phyloP scores from a whole-genome alignment of 2,888 invertebrate genomes.

The Dilophus febrilis region DNA sequence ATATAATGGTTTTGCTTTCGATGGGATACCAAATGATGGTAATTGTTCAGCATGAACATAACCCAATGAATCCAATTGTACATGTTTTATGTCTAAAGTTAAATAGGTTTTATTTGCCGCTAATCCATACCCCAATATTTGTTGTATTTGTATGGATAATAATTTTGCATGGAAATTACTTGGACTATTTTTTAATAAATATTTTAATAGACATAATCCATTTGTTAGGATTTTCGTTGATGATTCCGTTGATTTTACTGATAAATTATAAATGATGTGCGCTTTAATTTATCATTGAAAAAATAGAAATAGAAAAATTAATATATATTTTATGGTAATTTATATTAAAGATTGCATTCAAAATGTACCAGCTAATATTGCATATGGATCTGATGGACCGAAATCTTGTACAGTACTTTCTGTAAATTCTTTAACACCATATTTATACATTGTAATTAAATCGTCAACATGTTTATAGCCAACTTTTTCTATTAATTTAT shows the following conservation, averaged over 20 bases:
- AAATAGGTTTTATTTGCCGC: constrained; percentile 60
- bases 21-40: constrained; percentile 51
- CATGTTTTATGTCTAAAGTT: constrained; percentile 76
- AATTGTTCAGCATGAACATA: constrained; percentile 65
- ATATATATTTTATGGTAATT: too few species aligned
- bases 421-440: constrained; percentile 37
- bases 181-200: constrained; percentile 57
- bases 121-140: constrained; percentile 50
- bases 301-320: too few species aligned
- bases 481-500: too few species aligned
- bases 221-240: constrained; percentile 40
- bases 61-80: constrained; percentile 83
- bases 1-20: constrained; percentile 49
- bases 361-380: constrained; percentile 46
- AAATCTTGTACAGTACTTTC: constrained; percentile 48
- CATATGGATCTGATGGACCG: constrained; percentile 63
- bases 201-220: constrained; percentile 53
- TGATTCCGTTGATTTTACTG: constrained; percentile 30
- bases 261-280: constrained; percentile 33
- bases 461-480: too few species aligned
- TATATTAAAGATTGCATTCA: too few species aligned
- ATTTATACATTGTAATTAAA: too few species aligned
- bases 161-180: constrained; percentile 83
- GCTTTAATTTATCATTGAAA: too few species aligned
- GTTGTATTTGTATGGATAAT: constrained; percentile 65